Percentiles rank a stretch among this genome's conserved stretches.
phyloP scores from a whole-genome alignment of 2,113 vertebrate species.

The Chrysemys picta region DNA sequence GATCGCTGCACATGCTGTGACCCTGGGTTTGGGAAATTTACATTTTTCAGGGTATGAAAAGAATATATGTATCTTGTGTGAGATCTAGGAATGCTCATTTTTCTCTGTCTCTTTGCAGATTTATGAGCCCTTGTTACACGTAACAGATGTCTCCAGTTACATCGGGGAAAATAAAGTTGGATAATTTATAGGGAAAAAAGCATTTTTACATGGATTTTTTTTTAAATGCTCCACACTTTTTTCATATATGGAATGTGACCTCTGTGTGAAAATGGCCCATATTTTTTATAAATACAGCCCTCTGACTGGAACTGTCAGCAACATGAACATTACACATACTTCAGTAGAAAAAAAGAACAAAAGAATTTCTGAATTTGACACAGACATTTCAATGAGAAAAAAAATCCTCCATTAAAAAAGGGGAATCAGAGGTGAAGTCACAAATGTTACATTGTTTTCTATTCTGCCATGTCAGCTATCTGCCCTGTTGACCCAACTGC shows the following conservation, averaged over 20 bases:
- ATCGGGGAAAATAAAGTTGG: slow-evolving; percentile 20
- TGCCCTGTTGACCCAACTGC: slow-evolving; percentile 1
- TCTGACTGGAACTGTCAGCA: slow-evolving; percentile 11
- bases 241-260: slow-evolving; percentile 46
- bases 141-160: slow-evolving; percentile 36
- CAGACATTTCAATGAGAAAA: slow-evolving; percentile 5
- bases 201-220: slow-evolving; percentile 20
- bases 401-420: neutral
- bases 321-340: slow-evolving; percentile 11
- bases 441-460: slow-evolving; percentile 46
- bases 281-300: slow-evolving; percentile 41
- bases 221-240: neutral
- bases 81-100: neutral
- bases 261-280: slow-evolving; percentile 1
- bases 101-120: neutral
- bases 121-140: slow-evolving; percentile 23
- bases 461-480: neutral
- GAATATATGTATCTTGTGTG: neutral
- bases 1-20: neutral
- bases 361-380: slow-evolving; percentile 46
- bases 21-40: neutral
- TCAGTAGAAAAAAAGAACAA: slow-evolving; percentile 21
- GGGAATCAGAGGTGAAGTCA: neutral
- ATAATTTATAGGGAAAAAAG: slow-evolving; percentile 9
- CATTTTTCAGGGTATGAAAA: neutral